Evolutionary conservation across 2,113 vertebrate species (phyloP).

Genomic region (Eleginops maclovinus): DNA sequence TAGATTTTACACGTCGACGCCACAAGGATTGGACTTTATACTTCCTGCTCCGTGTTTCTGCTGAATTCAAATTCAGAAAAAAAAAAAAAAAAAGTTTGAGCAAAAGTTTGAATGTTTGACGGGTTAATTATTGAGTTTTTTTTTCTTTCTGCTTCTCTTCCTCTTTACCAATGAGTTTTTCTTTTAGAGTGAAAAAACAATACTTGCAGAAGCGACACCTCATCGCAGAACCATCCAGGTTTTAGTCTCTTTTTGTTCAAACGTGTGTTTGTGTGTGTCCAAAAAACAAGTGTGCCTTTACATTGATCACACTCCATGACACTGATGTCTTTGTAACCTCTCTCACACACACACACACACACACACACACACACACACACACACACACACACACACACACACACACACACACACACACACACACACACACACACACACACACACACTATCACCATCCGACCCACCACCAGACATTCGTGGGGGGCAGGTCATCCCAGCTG

Average conservation of each 20-base stretch:
- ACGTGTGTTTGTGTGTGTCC: not conserved
- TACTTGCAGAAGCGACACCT: not conserved
- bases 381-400: slow-evolving; percentile 31
- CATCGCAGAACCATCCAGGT: not conserved
- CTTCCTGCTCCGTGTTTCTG: too few relatives aligned
- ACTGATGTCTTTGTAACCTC: slow-evolving; percentile 55
- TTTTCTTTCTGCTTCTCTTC: slow-evolving; percentile 10
- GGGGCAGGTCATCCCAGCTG: slow-evolving; percentile 28
- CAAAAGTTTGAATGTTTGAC: not conserved
- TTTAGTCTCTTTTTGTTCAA: not conserved
- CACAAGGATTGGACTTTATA: not conserved
- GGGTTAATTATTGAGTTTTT: slow-evolving; percentile 9
- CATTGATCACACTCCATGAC: slow-evolving; percentile 17
- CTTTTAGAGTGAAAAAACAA: slow-evolving; percentile 1
- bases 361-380: slow-evolving; percentile 31
- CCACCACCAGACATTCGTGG: slow-evolving; percentile 2
- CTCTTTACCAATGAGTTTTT: not conserved
- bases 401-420: slow-evolving; percentile 31
- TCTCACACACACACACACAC: slow-evolving; percentile 31
- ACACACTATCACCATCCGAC: not conserved
- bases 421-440: slow-evolving; percentile 29
- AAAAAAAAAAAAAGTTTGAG: too few relatives aligned
- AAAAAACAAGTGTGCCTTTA: slow-evolving; percentile 6
- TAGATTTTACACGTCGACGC: too few relatives aligned
- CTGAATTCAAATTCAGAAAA: too few relatives aligned